Base-by-base conservation (phyloP, 1,140 invertebrate species). In the Leptopilina clavipes region DNA sequence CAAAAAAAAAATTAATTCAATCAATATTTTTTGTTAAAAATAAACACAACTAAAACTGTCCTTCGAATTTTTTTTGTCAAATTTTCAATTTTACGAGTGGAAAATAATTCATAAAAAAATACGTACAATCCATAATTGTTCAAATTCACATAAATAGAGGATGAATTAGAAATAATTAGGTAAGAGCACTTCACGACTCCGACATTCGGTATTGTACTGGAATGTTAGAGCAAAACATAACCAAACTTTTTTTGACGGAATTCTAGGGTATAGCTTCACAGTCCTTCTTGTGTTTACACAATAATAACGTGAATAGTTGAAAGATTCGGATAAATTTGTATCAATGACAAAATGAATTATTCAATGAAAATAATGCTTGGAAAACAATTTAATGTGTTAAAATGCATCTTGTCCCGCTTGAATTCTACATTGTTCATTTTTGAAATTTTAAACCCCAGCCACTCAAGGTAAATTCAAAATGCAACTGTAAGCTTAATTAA, bases 371-470 rank as follows among this genome's bases (percentile, higher is more conserved):
- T 12, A 14, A 7, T n/a, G 25, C 25, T 31, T 22, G 11, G 12
- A 65, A 65, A 31, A 31, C n/a, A 65, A 31, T n/a, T 65, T n/a
- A n/a, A 3, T 22, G 22, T 65, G 3, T 65, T n/a, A 65, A 65
- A 65, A 65, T 14, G 54, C 8, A 22, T 22, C 19, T 78, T 80
- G 85, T 88, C 83, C 85, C 86, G 86, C 87, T 89, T 86, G 83
- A 91, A 89, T 86, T 83, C 82, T 85, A 76, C 84, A 88, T 86
- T 85, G 85, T 82, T 87, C 78, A 90, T 86, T 90, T 91, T 91
- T 91, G 87, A 91, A 91, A 91, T 90, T 91, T 91, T 90, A 85
- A 90, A 90, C 87, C 84, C 79, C 76, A 80, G 72, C 75, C 72
- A 76, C 37, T 3, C 18, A 80, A 82, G 76, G 75, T 75, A 78